Evolutionary conservation across 2,113 vertebrate species (phyloP).

Genomic region (Sorex araneus): DNA sequence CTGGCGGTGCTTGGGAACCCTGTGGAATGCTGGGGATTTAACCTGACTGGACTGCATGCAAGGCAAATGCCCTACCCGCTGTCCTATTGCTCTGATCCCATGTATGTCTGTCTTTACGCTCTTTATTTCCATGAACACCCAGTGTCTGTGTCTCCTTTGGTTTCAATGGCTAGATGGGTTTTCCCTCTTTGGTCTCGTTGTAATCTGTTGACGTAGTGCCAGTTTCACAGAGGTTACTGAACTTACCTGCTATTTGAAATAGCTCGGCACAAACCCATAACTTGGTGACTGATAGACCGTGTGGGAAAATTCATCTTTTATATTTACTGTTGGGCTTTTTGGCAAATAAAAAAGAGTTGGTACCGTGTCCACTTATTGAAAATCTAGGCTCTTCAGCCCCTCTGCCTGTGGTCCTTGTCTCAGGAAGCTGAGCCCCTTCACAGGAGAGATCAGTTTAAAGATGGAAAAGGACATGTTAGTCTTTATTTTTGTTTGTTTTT

Average conservation of each 20-base stretch:
- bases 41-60: no score
- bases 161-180: neutral
- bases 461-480: neutral
- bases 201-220: neutral
- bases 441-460: neutral
- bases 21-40: no score
- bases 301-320: slow-evolving; percentile 27
- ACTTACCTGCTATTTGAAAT: neutral
- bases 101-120: no score
- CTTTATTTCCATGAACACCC: neutral
- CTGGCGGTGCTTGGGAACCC: no score
- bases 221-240: neutral
- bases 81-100: no score
- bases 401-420: neutral
- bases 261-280: neutral
- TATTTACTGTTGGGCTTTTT: slow-evolving; percentile 45
- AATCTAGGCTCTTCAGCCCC: neutral
- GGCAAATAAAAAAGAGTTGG: neutral
- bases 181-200: neutral
- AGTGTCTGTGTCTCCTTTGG: neutral
- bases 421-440: neutral
- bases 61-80: no score
- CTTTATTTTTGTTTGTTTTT: neutral
- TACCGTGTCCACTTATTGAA: neutral
- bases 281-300: neutral